Conservation (phyloP, 2,888 invertebrate species). For the Stenolophus ochropezus region DNA sequence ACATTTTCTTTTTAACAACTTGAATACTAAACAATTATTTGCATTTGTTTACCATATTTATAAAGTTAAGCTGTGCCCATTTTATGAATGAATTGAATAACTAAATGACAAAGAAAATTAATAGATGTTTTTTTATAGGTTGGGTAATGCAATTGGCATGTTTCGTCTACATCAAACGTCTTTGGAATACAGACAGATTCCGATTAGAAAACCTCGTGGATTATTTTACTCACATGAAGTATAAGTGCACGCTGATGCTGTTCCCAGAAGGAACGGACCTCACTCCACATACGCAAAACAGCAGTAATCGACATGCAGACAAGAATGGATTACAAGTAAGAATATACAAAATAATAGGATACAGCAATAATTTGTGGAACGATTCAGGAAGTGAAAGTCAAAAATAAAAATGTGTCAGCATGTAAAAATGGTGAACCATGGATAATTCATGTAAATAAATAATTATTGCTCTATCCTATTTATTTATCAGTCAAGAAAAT, state of each 20-base stretch:
- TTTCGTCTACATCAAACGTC: constrained; percentile 88
- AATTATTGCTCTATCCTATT: too few relatives aligned
- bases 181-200: constrained; percentile 85
- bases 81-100: too few relatives aligned
- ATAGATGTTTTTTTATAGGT: constrained; percentile 73
- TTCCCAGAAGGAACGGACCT: constrained; percentile 95
- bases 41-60: too few relatives aligned
- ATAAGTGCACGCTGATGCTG: constrained; percentile 83
- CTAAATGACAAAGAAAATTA: neutral
- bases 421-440: too few relatives aligned
- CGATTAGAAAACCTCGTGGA: constrained; percentile 81
- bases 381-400: too few relatives aligned
- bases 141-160: constrained; percentile 93
- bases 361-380: neutral
- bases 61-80: too few relatives aligned
- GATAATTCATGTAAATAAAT: too few relatives aligned
- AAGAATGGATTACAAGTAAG: constrained; percentile 79
- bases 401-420: too few relatives aligned
- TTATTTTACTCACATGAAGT: constrained; percentile 81
- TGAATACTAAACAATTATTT: too few relatives aligned
- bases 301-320: constrained; percentile 83
- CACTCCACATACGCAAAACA: constrained; percentile 79
- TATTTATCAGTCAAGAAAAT: too few relatives aligned
- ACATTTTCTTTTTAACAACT: too few relatives aligned
- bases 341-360: neutral